Conservation (phyloP, 2,113 vertebrate species). For the Muscicapa adusta region DNA sequence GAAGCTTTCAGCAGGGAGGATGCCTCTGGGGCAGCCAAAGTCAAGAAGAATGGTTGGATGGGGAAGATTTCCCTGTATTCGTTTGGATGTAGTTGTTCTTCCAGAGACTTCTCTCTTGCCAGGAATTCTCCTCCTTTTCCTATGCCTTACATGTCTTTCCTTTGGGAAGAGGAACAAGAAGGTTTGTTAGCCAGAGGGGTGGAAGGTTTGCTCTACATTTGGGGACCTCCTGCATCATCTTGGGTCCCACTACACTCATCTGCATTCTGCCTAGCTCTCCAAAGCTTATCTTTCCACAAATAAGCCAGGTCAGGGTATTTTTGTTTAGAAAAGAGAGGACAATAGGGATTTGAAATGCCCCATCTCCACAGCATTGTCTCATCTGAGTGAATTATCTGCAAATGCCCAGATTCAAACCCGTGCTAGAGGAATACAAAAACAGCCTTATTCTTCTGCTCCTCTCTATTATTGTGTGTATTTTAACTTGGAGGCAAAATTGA, state of each 20-base stretch:
- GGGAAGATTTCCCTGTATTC: background rate
- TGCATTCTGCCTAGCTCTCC: background rate
- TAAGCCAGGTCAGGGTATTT: background rate
- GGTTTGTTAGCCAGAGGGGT: background rate
- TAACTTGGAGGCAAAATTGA: constrained; percentile 18
- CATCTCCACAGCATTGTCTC: background rate
- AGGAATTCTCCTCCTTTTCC: background rate
- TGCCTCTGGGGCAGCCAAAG: background rate
- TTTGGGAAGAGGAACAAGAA: background rate
- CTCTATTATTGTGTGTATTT: background rate
- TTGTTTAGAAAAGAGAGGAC: background rate
- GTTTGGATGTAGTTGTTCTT: background rate
- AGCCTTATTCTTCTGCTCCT: background rate
- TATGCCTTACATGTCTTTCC: background rate
- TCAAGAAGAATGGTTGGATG: background rate
- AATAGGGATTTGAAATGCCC: background rate
- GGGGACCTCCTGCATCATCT: background rate
- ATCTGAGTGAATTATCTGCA: constrained; percentile 4
- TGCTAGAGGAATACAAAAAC: constrained; percentile 21
- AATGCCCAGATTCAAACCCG: background rate
- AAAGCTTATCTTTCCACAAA: background rate
- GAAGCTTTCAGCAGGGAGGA: background rate
- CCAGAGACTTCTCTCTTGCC: background rate
- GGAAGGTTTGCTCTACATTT: background rate
- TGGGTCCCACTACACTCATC: background rate